Base-by-base conservation (phyloP, 2,797 vertebrate genomes). In the Chrosomus eos region DNA sequence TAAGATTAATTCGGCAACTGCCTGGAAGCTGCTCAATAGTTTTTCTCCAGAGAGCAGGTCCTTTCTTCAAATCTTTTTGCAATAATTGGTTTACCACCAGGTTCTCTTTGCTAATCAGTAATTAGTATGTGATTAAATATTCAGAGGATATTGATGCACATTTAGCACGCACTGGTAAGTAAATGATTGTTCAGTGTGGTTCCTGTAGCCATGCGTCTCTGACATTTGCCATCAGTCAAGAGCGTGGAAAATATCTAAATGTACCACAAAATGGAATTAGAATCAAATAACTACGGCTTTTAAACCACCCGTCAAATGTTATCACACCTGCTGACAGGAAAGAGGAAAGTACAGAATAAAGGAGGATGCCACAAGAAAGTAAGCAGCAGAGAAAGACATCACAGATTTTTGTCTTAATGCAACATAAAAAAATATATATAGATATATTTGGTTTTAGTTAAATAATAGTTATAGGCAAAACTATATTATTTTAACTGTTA, bases 71-170 rank as follows among this genome's bases (percentile, higher is more conserved):
- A 87, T 80, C 70, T 72, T 87, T 88, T 86, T 51, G 55, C 83
- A 82, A 80, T 87, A 89, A 80, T 89, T 90, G 88, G 89, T 91
- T 92, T 91, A 91, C 81, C 89, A 90, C 88, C 89, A 84, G 86
- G 90, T 94, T 91, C 89, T 88, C 90, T 93, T 93, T 91, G 90
- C 91, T 94, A 94, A 95, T 93, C 91, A 80, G 86, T 86, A 94
- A 95, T 95, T 95, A 95, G 91, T 81, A 83, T 80, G 88, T 91
- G 92, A 94, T 95, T 94, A 94, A 94, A 95, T 93, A 95, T 95
- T 93, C 94, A 95, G 91, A 93, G 92, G 85, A 82, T 94, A 94
- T 95, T 92, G 93, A 95, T 93, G 90, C 90, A 92, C 89, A 90
- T 94, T 95, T 94, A 94, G 93, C 91, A 94, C 62, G 93, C 93